These are phyloP conservation scores for Tetramorium alpestre DNA, from an alignment of 1,140 invertebrate species.

Conservation along the genomic window DNA sequence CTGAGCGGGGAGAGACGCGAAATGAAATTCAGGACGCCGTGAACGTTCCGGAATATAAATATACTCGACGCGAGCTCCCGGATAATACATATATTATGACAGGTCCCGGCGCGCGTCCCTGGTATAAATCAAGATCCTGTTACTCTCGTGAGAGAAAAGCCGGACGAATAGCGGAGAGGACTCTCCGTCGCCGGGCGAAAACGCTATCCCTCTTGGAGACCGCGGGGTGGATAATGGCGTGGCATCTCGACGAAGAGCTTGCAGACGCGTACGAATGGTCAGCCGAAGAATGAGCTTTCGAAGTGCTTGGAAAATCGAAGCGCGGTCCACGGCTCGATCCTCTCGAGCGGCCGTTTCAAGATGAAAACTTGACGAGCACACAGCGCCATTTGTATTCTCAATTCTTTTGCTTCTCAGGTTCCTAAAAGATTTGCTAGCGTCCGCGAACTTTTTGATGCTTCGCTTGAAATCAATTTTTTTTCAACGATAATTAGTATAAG, in stretches of 20 bases:
- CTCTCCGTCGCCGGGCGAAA: slow-evolving; percentile 6
- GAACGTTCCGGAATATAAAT: slow-evolving; percentile 55
- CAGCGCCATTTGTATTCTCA: not conserved
- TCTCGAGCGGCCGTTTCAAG: slow-evolving; percentile 2
- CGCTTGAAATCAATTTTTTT: not conserved
- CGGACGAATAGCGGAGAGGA: slow-evolving; percentile 40
- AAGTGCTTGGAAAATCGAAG: slow-evolving; percentile 51
- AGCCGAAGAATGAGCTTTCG: slow-evolving; percentile 8
- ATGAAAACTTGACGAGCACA: not conserved
- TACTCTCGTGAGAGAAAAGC: slow-evolving; percentile 64
- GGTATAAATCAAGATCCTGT: slow-evolving; percentile 77
- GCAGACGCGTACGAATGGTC: slow-evolving; percentile 46
- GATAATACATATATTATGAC: slow-evolving; percentile 73
- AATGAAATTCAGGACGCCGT: slow-evolving; percentile 57
- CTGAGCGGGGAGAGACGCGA: slow-evolving; percentile 26
- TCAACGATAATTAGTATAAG: too few relatives aligned
- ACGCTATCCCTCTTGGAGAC: slow-evolving; percentile 39
- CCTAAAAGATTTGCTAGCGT: not conserved
- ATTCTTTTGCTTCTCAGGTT: not conserved
- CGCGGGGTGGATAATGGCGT: slow-evolving; percentile 30
- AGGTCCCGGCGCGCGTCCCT: slow-evolving; percentile 55
- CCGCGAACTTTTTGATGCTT: not conserved
- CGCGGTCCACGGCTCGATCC: not conserved
- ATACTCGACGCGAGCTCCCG: slow-evolving; percentile 50
- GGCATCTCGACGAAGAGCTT: slow-evolving; percentile 43